Evolutionary conservation across 2,888 invertebrate genomes (phyloP), one percentile per base, ranked within the genome.

Genomic region (Miltochrista miniata): DNA sequence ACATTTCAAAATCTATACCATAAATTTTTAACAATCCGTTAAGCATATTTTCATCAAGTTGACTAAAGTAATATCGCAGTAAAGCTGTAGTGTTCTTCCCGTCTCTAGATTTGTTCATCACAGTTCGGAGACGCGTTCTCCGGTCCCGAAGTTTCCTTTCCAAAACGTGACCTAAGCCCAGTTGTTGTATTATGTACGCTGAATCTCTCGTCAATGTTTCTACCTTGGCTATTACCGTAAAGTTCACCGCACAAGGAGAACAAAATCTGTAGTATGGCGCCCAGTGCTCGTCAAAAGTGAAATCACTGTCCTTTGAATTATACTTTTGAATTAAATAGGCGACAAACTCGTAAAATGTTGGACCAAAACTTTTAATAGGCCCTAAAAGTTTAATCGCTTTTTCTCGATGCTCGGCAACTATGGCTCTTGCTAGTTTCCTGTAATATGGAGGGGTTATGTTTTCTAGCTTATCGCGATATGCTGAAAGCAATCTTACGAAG

Each of bases 401-500:
- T 51, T 83, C 83, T 70, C 94, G 90, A 70, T 94, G 93, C 57
- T 93, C 92, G 59, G 93, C 88, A 34, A 95, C 93, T 54, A 95
- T 95, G 49, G 93, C 83, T 57, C 91, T 92, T 36, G 95, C 95
- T 53, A 95, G 85, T 65, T 94, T 94, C 71, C 94, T 93, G 71
- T 95, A 95, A 73, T 93, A 94, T 7, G 93, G 94, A 59, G 95
- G 94, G 1, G 94, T 93, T 53, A 94, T 89, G 65, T 94, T 94
- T 78, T 95, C 95, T 56, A 97, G 88, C 85, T 95, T 95, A 74
- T 95, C 95, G 40, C 95, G 91, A 75, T 95, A 95, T 11, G 95
- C 95, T 43, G 95, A 95, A 41, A 95, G 86, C 33, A 95, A 83
- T 54, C 95, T 90, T 64, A 95, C 95, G 68, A 95, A 95, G 1